These are phyloP conservation scores for Cryptosula pallasiana DNA, from an alignment of 2,888 invertebrate species.

Conservation along the genomic window DNA sequence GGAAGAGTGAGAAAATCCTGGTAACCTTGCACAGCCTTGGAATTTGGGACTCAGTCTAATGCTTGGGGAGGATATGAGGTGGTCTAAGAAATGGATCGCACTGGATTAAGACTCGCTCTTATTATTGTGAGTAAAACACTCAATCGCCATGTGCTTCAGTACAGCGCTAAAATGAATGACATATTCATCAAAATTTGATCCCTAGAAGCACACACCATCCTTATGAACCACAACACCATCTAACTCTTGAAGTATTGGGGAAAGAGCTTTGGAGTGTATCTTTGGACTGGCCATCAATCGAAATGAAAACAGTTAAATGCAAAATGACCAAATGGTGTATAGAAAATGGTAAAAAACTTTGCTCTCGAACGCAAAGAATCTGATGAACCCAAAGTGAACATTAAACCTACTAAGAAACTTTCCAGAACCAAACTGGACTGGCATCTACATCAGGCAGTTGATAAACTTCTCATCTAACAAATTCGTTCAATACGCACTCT, in stretches of 20 bases:
- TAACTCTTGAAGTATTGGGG: neutral
- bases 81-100: no score
- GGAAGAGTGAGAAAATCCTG: slow-evolving; percentile 26
- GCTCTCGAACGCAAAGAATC: neutral
- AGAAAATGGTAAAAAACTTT: neutral
- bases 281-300: neutral
- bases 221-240: neutral
- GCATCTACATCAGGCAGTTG: no score
- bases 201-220: neutral
- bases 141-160: neutral
- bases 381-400: no score
- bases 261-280: neutral
- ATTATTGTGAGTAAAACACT: neutral
- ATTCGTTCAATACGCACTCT: no score
- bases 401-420: no score
- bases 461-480: no score
- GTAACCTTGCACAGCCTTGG: slow-evolving; percentile 22
- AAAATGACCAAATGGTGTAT: neutral
- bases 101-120: neutral
- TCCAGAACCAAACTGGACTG: no score
- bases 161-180: neutral
- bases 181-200: neutral
- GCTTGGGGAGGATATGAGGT: neutral
- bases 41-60: neutral
- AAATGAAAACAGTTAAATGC: neutral